Percentiles rank a stretch among this genome's conserved stretches.
Conservation (phyloP, 92 coral and sea anemone genomes). For the Ricordea florida region DNA sequence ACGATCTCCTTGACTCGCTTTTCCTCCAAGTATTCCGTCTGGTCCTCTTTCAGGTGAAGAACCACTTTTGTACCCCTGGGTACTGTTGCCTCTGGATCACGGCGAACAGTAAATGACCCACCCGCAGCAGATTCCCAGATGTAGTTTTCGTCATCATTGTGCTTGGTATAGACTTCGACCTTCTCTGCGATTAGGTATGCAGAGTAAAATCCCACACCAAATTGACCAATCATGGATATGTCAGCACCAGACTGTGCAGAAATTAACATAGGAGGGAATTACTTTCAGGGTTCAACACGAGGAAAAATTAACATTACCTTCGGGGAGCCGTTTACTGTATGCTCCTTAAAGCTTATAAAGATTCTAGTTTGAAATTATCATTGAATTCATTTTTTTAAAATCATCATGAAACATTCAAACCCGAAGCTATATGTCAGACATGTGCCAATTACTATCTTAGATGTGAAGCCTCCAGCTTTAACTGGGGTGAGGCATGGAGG, state of each 20-base stretch:
- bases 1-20: slow-evolving; percentile 87
- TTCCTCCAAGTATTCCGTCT: slow-evolving; percentile 85
- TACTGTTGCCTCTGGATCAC: slow-evolving; percentile 75
- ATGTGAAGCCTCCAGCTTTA: too few relatives aligned
- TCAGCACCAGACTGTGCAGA: slow-evolving; percentile 99
- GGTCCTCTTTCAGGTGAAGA: slow-evolving; percentile 93
- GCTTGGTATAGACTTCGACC: slow-evolving; percentile 93
- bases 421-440: too few relatives aligned
- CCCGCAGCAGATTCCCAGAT: slow-evolving; percentile 99
- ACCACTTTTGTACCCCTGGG: slow-evolving; percentile 93
- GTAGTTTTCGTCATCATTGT: slow-evolving; percentile 98
- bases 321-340: too few relatives aligned
- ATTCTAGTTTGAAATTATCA: too few relatives aligned
- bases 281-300: neutral
- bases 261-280: neutral
- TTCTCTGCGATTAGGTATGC: slow-evolving; percentile 92
- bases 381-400: too few relatives aligned
- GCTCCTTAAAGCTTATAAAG: too few relatives aligned
- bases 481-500: too few relatives aligned
- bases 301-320: too few relatives aligned
- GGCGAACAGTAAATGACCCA: slow-evolving; percentile 95
- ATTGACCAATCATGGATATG: slow-evolving; percentile 99
- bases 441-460: too few relatives aligned
- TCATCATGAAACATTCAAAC: too few relatives aligned
- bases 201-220: slow-evolving; percentile 99